phyloP scores from a whole-genome alignment of 2,797 vertebrate genomes.

The Hemibagrus guttatus region DNA sequence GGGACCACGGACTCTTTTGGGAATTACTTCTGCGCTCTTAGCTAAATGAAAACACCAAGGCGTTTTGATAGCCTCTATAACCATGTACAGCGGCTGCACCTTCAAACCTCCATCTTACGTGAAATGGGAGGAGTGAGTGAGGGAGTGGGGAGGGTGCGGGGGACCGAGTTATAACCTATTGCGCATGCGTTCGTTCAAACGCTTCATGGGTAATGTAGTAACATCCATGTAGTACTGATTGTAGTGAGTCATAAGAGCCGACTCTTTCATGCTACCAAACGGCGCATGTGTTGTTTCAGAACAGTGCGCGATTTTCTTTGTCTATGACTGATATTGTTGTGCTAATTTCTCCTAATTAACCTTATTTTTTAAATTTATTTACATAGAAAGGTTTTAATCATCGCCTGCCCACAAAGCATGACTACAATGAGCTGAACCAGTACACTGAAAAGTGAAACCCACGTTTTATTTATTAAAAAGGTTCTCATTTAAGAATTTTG shows the following conservation, averaged over 20 bases:
- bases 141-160: slow-evolving; percentile 13
- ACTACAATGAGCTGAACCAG: background rate
- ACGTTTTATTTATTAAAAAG: no score
- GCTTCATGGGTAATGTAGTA: slow-evolving; percentile 60
- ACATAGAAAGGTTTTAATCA: background rate
- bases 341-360: background rate
- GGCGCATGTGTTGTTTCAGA: background rate
- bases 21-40: slow-evolving; percentile 43
- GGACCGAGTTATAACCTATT: slow-evolving; percentile 47
- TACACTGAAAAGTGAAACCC: background rate
- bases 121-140: slow-evolving; percentile 58
- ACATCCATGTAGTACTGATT: background rate
- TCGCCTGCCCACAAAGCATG: background rate
- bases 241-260: background rate
- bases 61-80: slow-evolving; percentile 59
- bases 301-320: background rate
- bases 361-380: background rate
- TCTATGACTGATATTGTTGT: background rate
- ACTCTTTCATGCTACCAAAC: background rate
- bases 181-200: slow-evolving; percentile 59
- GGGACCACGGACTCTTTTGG: slow-evolving; percentile 49
- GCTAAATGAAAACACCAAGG: slow-evolving; percentile 55
- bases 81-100: slow-evolving; percentile 58
- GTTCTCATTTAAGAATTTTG: no score
- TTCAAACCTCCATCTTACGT: slow-evolving; percentile 71